These are phyloP conservation scores for Tiliqua scincoides DNA, from an alignment of 2,113 vertebrate genomes.

Conservation along the genomic window DNA sequence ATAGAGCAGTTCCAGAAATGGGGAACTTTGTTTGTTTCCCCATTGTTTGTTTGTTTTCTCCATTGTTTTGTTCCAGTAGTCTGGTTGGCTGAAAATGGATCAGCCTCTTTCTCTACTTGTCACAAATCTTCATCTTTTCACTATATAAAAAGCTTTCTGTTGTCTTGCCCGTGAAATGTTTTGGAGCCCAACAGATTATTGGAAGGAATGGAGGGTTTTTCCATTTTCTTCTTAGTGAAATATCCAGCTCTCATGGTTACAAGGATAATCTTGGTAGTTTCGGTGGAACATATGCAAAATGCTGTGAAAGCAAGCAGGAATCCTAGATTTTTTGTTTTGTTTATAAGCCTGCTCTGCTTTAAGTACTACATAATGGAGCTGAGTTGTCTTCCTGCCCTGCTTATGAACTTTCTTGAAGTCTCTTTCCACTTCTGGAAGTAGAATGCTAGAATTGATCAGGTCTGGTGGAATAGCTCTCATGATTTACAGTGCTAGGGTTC, in stretches of 20 bases:
- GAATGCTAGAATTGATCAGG: background rate
- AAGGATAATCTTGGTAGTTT: background rate
- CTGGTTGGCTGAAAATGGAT: background rate
- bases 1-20: background rate
- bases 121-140: background rate
- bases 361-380: too few relatives aligned
- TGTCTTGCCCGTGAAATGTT: background rate
- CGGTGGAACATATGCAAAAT: background rate
- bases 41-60: too few relatives aligned
- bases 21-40: too few relatives aligned
- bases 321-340: too few relatives aligned
- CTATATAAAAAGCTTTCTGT: background rate
- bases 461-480: background rate
- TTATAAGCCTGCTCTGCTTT: background rate
- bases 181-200: background rate
- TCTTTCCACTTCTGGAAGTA: background rate
- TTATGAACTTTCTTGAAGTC: background rate
- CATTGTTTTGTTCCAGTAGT: background rate
- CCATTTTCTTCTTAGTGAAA: background rate
- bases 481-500: background rate
- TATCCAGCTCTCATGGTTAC: background rate
- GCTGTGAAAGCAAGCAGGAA: background rate
- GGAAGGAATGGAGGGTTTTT: background rate
- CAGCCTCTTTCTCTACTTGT: background rate
- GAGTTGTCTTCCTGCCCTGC: background rate